Evolutionary conservation across 2,888 invertebrate genomes (phyloP).

Genomic region (Philopedon plagiatum): DNA sequence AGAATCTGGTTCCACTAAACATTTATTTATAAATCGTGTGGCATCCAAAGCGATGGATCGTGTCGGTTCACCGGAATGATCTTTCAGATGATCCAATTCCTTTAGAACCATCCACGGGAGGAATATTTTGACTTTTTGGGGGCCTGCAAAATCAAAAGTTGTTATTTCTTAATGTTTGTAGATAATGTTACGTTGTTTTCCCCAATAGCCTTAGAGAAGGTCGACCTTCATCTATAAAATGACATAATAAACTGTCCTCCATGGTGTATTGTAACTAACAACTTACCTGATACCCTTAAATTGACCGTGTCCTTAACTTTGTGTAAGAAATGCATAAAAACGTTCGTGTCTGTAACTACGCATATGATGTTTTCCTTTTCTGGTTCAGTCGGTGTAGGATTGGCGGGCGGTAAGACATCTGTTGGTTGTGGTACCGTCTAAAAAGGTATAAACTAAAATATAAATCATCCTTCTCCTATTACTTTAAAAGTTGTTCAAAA

Average conservation of each 20-base stretch:
- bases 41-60: conserved; percentile 64
- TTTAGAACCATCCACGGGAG: conserved; percentile 76
- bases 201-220: not conserved
- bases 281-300: conserved; percentile 53
- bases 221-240: not conserved
- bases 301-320: conserved; percentile 65
- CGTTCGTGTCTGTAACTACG: conserved; percentile 71
- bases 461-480: no score
- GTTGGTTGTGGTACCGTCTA: not conserved
- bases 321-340: conserved; percentile 67
- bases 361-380: conserved; percentile 56
- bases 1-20: conserved; percentile 64
- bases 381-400: not conserved
- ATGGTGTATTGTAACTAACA: no score
- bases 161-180: no score
- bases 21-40: conserved; percentile 72
- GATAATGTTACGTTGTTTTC: no score
- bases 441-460: not conserved
- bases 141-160: conserved; percentile 54
- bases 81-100: conserved; percentile 74
- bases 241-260: not conserved
- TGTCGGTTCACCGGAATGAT: conserved; percentile 48
- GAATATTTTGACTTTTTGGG: conserved; percentile 66
- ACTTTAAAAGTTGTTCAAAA: no score
- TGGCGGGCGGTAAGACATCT: not conserved